Conservation (phyloP, 2,113 vertebrate genomes). For the Marmota monax region DNA sequence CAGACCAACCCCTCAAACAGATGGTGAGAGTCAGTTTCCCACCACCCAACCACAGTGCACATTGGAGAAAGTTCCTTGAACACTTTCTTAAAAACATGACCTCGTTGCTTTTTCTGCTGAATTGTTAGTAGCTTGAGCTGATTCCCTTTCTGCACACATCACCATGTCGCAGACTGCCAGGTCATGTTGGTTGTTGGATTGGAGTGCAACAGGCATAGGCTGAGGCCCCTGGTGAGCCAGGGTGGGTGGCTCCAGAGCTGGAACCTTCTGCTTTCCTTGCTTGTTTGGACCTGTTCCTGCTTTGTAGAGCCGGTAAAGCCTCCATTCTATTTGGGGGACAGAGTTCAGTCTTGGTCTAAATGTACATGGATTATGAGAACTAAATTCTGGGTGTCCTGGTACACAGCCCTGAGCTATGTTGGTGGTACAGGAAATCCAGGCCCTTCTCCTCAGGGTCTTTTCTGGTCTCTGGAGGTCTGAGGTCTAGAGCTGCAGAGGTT, state of each 20-base stretch:
- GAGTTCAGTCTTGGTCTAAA: slow-evolving; percentile 1
- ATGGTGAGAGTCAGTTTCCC: background rate
- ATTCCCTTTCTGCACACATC: background rate
- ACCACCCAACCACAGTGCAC: background rate
- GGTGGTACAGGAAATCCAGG: background rate
- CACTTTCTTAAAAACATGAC: background rate
- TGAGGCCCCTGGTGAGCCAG: background rate
- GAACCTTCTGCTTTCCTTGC: background rate
- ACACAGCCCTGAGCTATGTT: background rate
- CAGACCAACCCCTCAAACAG: background rate
- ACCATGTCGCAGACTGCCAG: background rate
- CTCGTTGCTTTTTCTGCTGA: background rate
- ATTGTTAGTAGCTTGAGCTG: background rate
- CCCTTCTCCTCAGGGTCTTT: background rate
- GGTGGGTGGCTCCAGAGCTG: background rate
- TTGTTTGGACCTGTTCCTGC: background rate
- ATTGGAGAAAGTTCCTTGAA: background rate
- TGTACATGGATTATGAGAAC: rapidly evolving
- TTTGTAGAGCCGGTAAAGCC: background rate
- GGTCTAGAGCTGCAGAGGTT: background rate
- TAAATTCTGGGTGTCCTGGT: background rate
- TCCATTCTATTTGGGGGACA: background rate
- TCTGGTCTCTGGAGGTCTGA: background rate
- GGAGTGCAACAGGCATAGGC: background rate
- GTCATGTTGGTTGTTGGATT: background rate